phyloP scores from a whole-genome alignment of 1,140 invertebrate genomes.

The Brachionus plicatilis region DNA sequence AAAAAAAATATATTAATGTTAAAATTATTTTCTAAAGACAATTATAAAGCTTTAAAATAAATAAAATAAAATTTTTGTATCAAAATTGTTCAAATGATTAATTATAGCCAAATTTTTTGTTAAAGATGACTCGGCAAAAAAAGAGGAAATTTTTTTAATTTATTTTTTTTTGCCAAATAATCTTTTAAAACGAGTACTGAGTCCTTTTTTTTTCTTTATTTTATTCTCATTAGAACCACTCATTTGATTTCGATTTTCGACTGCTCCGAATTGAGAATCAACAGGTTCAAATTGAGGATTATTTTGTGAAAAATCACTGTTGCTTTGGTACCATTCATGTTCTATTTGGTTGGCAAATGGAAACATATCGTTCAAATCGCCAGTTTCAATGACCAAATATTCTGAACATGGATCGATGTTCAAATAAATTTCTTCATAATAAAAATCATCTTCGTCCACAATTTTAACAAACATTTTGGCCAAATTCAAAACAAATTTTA shows the following conservation, averaged over 20 bases:
- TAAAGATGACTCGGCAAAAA: not conserved
- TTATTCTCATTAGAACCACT: not conserved
- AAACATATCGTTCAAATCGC: not conserved
- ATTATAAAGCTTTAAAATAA: too few species aligned
- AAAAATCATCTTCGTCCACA: not conserved
- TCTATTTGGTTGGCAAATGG: not conserved
- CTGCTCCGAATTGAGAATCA: too few species aligned
- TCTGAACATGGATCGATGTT: not conserved
- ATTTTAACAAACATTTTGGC: not conserved
- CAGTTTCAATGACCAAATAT: not conserved
- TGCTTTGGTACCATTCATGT: not conserved
- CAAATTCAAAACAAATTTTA: not conserved
- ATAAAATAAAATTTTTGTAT: not conserved
- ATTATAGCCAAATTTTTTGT: not conserved
- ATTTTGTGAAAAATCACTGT: not conserved
- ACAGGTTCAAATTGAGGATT: not conserved
- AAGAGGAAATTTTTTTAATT: not conserved
- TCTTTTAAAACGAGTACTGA: not conserved
- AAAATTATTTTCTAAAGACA: too few species aligned
- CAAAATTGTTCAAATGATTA: not conserved
- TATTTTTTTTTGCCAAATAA: not conserved
- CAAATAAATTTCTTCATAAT: not conserved
- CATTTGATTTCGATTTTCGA: not conserved
- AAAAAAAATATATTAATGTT: too few species aligned
- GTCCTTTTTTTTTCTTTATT: not conserved